Percentiles rank a stretch among this genome's conserved stretches.
Evolutionary conservation across 2,113 vertebrate species (phyloP).

Genomic region (Paedocypris sp.): DNA sequence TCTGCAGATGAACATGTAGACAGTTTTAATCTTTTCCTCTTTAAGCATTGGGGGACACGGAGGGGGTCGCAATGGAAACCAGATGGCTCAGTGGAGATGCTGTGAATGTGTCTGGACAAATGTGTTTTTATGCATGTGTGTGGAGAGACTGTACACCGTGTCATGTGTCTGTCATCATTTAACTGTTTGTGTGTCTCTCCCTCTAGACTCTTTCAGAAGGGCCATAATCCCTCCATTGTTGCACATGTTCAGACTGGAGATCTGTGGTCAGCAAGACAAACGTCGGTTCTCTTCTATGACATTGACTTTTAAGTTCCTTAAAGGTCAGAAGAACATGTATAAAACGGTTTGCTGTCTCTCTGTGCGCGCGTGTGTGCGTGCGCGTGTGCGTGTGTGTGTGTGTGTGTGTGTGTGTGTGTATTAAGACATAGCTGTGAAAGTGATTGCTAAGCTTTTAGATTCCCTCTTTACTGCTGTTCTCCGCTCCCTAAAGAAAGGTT

Average conservation of each 20-base stretch:
- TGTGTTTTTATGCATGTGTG: slow-evolving; percentile 35
- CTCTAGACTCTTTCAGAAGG: slow-evolving; percentile 2
- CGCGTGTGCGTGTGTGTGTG: no score
- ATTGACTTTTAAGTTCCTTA: background rate
- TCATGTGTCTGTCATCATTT: slow-evolving; percentile 26
- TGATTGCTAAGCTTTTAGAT: no score
- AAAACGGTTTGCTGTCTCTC: no score
- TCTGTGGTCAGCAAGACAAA: background rate
- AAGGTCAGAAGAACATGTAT: background rate
- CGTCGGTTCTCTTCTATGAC: background rate
- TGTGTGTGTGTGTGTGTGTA: no score
- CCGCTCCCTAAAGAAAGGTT: no score
- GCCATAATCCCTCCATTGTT: slow-evolving; percentile 25
- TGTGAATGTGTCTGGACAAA: slow-evolving; percentile 21
- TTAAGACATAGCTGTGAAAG: no score
- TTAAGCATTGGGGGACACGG: slow-evolving; percentile 45
- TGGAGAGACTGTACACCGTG: slow-evolving; percentile 21
- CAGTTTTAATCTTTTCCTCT: slow-evolving; percentile 47
- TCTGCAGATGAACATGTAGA: slow-evolving; percentile 47
- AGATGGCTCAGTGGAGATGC: slow-evolving; percentile 59
- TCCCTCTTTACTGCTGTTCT: no score
- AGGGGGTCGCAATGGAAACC: slow-evolving; percentile 62
- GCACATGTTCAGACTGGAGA: background rate
- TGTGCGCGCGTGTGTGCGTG: no score
- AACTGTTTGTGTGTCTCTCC: slow-evolving; percentile 25